phyloP scores from a whole-genome alignment of 1,140 invertebrate species.

The Geopemphigus sp. region DNA sequence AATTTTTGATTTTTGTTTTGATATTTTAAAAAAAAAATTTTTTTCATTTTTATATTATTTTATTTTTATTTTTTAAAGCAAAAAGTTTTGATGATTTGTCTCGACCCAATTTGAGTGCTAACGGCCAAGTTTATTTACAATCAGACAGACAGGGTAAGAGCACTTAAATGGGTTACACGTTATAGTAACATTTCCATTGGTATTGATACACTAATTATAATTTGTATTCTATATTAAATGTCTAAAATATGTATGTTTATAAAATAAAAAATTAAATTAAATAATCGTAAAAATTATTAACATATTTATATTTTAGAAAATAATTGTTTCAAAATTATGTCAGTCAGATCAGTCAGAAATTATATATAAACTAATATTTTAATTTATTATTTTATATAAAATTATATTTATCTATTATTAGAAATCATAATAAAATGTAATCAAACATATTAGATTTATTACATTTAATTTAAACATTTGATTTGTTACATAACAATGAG shows the following conservation, averaged over 20 bases:
- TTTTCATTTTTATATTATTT: slow-evolving; percentile 12
- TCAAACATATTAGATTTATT: not conserved
- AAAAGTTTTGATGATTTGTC: slow-evolving; percentile 64
- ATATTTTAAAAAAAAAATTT: too few relatives aligned
- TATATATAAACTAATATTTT: not conserved
- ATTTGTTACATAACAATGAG: not conserved
- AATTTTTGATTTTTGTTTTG: slow-evolving; percentile 8
- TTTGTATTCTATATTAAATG: not conserved
- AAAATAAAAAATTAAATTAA: not conserved
- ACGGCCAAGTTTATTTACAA: slow-evolving; percentile 76
- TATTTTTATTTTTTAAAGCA: slow-evolving; percentile 54
- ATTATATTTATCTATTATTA: not conserved
- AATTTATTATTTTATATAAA: not conserved
- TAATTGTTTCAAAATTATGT: not conserved
- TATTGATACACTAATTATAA: not conserved
- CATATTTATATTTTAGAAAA: not conserved
- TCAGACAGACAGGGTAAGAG: slow-evolving; percentile 76
- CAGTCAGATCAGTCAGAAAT: not conserved
- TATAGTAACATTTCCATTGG: not conserved
- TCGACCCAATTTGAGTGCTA: slow-evolving; percentile 67
- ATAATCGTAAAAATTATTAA: not conserved
- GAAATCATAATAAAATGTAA: not conserved
- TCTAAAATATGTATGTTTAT: not conserved
- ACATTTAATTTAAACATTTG: not conserved
- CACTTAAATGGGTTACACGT: slow-evolving; percentile 53